Percentiles rank a stretch among this genome's conserved stretches.
Evolutionary conservation across 2,113 vertebrate species (phyloP).

Genomic region (Colaptes auratus): DNA sequence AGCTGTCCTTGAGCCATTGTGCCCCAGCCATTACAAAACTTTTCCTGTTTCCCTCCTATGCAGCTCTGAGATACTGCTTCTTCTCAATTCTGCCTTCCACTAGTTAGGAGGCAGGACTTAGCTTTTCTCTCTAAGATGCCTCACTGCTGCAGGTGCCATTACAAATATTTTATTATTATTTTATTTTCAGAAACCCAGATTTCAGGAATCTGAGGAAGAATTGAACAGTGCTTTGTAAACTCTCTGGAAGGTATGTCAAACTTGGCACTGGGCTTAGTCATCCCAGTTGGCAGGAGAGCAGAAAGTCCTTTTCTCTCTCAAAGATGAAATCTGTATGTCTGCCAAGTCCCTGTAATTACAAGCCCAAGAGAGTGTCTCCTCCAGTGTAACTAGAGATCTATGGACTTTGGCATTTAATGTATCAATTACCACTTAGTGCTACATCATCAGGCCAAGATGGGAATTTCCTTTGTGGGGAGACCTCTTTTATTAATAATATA

Average conservation of each 20-base stretch:
- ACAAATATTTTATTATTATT: conserved; percentile 42
- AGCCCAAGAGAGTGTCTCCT: conserved; percentile 32
- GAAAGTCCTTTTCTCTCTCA: conserved; percentile 43
- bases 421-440: conserved; percentile 54
- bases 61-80: not conserved
- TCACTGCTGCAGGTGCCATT: conserved; percentile 29
- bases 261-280: not conserved
- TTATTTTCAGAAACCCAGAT: not conserved
- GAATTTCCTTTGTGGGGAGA: conserved; percentile 56
- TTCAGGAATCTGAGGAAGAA: not conserved
- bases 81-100: not conserved
- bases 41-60: not conserved
- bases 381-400: conserved; percentile 29
- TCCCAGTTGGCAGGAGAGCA: conserved; percentile 1
- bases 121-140: not conserved
- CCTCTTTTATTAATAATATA: conserved; percentile 58
- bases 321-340: conserved; percentile 47
- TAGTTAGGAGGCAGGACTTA: not conserved
- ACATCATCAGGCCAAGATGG: conserved; percentile 11
- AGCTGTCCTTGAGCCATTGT: not conserved
- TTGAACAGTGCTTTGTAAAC: conserved; percentile 1
- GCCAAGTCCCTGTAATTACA: conserved; percentile 51
- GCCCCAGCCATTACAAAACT: not conserved
- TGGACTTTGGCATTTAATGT: conserved; percentile 3
- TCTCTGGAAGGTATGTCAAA: conserved; percentile 14